Evolutionary conservation across 1,140 invertebrate genomes (phyloP).

Genomic region (Microplitis mediator): DNA sequence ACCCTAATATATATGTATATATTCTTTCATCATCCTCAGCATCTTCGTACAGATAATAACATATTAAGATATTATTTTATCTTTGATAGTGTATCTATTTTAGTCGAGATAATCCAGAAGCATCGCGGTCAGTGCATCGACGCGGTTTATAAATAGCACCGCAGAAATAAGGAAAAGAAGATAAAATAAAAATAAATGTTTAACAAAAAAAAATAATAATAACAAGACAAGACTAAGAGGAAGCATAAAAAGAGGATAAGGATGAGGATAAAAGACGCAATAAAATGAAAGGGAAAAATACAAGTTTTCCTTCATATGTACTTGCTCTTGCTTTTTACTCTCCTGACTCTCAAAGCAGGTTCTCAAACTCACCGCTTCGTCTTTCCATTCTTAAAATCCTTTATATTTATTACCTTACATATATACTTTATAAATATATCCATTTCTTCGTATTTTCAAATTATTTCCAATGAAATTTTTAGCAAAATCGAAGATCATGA

Average conservation of each 20-base stretch:
- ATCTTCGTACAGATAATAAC: not conserved
- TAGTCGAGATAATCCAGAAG: constrained; percentile 34
- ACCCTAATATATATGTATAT: too few species aligned
- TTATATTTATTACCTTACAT: not conserved
- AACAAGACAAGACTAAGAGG: not conserved
- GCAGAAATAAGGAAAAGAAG: too few species aligned
- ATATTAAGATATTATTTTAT: constrained; percentile 1
- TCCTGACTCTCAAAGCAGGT: constrained; percentile 1
- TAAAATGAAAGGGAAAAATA: not conserved
- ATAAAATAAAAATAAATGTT: too few species aligned
- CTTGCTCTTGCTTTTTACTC: constrained; percentile 17
- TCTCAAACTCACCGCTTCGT: not conserved
- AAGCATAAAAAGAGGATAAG: not conserved
- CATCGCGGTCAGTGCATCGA: constrained; percentile 40
- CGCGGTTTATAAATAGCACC: constrained; percentile 34
- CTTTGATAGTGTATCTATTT: constrained; percentile 34
- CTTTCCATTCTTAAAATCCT: not conserved
- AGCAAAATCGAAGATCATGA: too few species aligned
- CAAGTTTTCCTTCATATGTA: constrained; percentile 7
- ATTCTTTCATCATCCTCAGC: not conserved
- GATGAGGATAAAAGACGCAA: constrained; percentile 1
- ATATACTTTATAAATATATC: not conserved
- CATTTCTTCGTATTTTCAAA: too few species aligned
- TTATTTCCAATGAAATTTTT: too few species aligned
- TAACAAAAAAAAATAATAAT: too few species aligned